These are phyloP conservation scores for Drosophila neonasuta DNA, from an alignment of 2,888 invertebrate species.

Conservation along the genomic window DNA sequence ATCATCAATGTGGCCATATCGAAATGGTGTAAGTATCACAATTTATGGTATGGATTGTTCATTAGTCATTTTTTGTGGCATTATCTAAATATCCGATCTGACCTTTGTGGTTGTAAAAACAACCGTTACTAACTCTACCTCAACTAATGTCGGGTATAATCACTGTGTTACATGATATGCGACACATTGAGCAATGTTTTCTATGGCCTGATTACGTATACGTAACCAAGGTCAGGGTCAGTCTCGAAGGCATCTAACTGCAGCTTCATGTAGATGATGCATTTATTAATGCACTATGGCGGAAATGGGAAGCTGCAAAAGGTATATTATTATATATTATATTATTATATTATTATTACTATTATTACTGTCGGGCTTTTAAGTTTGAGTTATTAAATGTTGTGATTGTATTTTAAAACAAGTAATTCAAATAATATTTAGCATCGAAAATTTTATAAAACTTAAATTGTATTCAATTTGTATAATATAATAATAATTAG, in stretches of 20 bases:
- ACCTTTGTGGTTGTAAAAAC: constrained; percentile 33
- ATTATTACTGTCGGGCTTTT: too few species aligned
- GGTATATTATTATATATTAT: too few species aligned
- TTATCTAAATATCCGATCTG: constrained; percentile 13
- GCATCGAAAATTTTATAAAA: too few species aligned
- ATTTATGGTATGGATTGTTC: not conserved
- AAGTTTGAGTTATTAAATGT: too few species aligned
- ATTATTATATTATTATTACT: too few species aligned
- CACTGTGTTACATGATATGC: constrained; percentile 2
- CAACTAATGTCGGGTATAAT: not conserved
- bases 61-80: not conserved
- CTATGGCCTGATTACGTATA: not conserved
- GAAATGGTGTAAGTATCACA: not conserved
- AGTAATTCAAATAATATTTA: too few species aligned
- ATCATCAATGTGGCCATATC: not conserved
- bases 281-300: not conserved
- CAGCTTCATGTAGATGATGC: not conserved
- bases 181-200: constrained; percentile 1
- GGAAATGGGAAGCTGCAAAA: not conserved
- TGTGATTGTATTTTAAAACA: too few species aligned
- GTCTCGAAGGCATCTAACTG: not conserved
- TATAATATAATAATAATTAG: too few species aligned
- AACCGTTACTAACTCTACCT: constrained; percentile 13
- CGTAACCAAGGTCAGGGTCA: constrained; percentile 4
- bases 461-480: too few species aligned